These are phyloP conservation scores for Bergia sp. DNA, from an alignment of 92 coral and sea anemone species.

Conservation along the genomic window DNA sequence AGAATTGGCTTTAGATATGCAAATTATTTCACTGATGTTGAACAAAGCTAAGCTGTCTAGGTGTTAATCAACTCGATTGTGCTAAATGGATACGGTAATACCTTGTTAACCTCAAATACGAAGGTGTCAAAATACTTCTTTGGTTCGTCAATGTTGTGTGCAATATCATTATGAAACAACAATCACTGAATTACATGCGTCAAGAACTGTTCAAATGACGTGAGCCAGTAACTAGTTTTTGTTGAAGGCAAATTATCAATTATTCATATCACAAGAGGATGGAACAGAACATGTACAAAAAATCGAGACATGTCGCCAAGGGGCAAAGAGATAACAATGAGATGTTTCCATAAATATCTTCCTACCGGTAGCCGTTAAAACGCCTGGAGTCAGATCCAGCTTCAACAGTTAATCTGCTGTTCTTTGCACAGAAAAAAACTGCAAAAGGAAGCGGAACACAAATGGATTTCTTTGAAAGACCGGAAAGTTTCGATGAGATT, in stretches of 20 bases:
- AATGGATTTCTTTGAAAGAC: neutral
- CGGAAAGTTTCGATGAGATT: constrained; percentile 22
- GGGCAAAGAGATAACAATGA: constrained; percentile 22
- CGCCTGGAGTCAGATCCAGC: constrained; percentile 9
- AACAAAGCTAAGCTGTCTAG: constrained; percentile 16
- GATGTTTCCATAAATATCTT: neutral
- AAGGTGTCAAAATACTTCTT: neutral
- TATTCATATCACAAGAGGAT: constrained; percentile 33
- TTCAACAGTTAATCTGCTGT: neutral
- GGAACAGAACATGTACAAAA: constrained; percentile 27
- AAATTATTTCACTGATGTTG: constrained; percentile 31
- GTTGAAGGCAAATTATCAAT: constrained; percentile 4
- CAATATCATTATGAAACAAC: neutral
- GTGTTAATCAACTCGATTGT: constrained; percentile 37
- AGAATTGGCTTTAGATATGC: constrained; percentile 34
- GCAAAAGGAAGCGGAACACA: neutral
- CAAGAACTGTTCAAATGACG: neutral
- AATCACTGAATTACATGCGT: neutral
- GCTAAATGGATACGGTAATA: constrained; percentile 24
- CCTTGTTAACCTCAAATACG: constrained; percentile 6
- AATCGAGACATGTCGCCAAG: constrained; percentile 22
- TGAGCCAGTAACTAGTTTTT: constrained; percentile 8
- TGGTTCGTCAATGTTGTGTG: neutral
- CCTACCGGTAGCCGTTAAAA: neutral
- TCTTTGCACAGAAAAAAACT: neutral